Percentiles rank a stretch among this genome's conserved stretches.
Evolutionary conservation across 1,140 invertebrate species (phyloP).

Genomic region (Hycleus phaleratus): DNA sequence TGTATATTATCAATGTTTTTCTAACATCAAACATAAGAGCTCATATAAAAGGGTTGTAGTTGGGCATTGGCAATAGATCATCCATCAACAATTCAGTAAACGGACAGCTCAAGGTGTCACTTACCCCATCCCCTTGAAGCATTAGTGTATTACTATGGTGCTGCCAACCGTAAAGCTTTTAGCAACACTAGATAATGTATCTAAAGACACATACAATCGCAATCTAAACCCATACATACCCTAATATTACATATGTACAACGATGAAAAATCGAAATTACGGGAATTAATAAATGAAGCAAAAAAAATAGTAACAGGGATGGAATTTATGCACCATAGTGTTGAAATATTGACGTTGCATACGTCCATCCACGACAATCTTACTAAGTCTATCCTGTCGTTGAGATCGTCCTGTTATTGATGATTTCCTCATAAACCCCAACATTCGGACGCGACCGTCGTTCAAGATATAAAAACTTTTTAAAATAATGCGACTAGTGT

Average conservation of each 20-base stretch:
- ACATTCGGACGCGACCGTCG: slow-evolving; percentile 20
- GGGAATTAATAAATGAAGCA: too few species aligned
- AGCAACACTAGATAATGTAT: slow-evolving; percentile 17
- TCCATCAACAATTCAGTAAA: slow-evolving; percentile 30
- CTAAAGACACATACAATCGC: background rate
- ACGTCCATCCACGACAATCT: slow-evolving; percentile 4
- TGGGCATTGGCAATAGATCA: slow-evolving; percentile 10
- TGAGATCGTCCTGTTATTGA: slow-evolving; percentile 27
- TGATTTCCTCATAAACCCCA: slow-evolving; percentile 24
- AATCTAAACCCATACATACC: too few species aligned
- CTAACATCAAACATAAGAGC: too few species aligned
- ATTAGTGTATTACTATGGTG: slow-evolving; percentile 29
- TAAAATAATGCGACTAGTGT: slow-evolving; percentile 36
- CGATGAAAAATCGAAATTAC: too few species aligned
- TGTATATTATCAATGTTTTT: too few species aligned
- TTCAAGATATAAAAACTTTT: slow-evolving; percentile 33
- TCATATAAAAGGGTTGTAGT: slow-evolving; percentile 11
- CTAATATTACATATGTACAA: too few species aligned
- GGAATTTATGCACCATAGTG: too few species aligned
- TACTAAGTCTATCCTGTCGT: slow-evolving; percentile 6
- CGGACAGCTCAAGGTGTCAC: slow-evolving; percentile 28
- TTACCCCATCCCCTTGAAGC: slow-evolving; percentile 23
- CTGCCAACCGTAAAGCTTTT: slow-evolving; percentile 23
- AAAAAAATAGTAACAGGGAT: too few species aligned
- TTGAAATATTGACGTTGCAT: background rate